phyloP scores from a whole-genome alignment of 2,888 invertebrate species.

The Crepidodera aurea region DNA sequence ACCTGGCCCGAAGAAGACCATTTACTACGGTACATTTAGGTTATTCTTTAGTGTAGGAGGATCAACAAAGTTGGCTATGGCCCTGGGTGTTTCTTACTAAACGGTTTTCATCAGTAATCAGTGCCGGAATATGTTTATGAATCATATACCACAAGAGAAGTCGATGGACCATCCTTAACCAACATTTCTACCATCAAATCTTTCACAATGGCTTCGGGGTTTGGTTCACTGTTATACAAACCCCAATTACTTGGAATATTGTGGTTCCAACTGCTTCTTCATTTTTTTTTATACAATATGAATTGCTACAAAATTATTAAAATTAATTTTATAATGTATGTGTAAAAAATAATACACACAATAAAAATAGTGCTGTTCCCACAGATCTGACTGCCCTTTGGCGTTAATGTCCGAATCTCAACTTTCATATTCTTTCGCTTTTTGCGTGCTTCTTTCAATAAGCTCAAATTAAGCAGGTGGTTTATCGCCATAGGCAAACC shows the following conservation, averaged over 20 bases:
- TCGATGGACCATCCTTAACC: slow-evolving; percentile 6
- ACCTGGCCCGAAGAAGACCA: not conserved
- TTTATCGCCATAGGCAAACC: not conserved
- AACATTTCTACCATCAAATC: slow-evolving; percentile 6
- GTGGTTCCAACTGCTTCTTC: too few species aligned
- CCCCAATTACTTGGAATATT: not conserved
- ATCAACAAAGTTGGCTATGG: slow-evolving; percentile 1
- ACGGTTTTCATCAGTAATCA: slow-evolving; percentile 14
- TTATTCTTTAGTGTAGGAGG: slow-evolving; percentile 11
- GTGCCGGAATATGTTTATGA: slow-evolving; percentile 4
- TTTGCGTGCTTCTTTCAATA: not conserved
- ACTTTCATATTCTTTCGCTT: not conserved
- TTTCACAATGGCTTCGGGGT: not conserved
- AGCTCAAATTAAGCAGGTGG: not conserved
- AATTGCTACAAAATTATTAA: too few species aligned
- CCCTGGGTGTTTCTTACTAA: slow-evolving; percentile 17
- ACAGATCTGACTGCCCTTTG: not conserved
- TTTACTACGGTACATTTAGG: slow-evolving; percentile 17
- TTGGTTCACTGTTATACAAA: not conserved
- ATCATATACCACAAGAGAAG: slow-evolving; percentile 4
- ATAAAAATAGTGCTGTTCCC: too few species aligned
- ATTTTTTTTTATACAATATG: too few species aligned
- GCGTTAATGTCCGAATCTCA: not conserved
- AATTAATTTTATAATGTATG: too few species aligned
- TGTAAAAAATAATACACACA: too few species aligned